Evolutionary conservation across 2,113 vertebrate genomes (phyloP).

Genomic region (Lagopus muta): DNA sequence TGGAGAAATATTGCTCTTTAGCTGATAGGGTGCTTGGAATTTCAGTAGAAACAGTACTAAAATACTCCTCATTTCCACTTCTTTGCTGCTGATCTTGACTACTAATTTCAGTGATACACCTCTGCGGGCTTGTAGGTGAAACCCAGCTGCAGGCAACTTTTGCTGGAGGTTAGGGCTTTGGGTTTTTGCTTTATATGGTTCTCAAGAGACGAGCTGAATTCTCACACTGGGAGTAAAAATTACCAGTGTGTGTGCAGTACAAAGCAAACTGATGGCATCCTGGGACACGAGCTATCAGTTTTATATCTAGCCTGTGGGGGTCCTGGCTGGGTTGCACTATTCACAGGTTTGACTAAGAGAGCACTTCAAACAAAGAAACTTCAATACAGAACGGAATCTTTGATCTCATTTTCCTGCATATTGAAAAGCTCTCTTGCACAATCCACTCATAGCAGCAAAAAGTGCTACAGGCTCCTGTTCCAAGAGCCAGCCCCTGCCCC

Average conservation of each 20-base stretch:
- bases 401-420: neutral
- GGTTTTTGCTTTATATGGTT: neutral
- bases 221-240: accelerated
- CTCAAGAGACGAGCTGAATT: neutral
- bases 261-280: neutral
- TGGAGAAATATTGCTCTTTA: neutral
- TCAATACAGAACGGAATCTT: neutral
- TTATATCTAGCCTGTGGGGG: neutral
- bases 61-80: neutral
- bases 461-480: neutral
- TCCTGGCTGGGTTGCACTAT: neutral
- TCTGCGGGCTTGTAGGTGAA: neutral
- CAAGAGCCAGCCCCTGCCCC: neutral
- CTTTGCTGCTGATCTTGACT: neutral
- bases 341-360: neutral
- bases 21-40: neutral
- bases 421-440: neutral
- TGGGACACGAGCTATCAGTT: neutral
- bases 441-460: neutral
- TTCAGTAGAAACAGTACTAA: neutral
- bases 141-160: neutral
- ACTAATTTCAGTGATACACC: neutral
- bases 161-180: neutral
- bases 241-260: accelerated
- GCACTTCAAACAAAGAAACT: neutral